phyloP scores from a whole-genome alignment of 2,797 vertebrate species.

The Notolepis coatsorum region DNA sequence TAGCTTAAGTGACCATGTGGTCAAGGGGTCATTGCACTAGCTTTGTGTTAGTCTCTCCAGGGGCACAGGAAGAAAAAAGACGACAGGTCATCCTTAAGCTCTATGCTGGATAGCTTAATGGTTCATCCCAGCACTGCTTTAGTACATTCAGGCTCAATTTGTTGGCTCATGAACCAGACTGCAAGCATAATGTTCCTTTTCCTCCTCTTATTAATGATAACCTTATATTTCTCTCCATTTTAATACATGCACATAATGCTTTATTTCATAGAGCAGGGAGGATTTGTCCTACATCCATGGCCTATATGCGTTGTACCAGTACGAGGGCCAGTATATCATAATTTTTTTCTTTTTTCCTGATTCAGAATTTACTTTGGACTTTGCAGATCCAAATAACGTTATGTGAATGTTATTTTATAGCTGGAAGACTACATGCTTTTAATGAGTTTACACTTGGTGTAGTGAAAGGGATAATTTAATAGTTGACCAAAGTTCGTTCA shows the following conservation, averaged over 20 bases:
- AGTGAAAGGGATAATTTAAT: too few species aligned
- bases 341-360: background rate
- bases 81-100: slow-evolving; percentile 36
- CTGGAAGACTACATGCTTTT: too few species aligned
- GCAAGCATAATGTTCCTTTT: slow-evolving; percentile 71
- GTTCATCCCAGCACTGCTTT: slow-evolving; percentile 66
- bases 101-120: slow-evolving; percentile 65
- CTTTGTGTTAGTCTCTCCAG: slow-evolving; percentile 22
- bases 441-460: too few species aligned
- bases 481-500: too few species aligned
- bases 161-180: slow-evolving; percentile 73
- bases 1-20: slow-evolving; percentile 22
- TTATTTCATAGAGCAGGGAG: slow-evolving; percentile 57
- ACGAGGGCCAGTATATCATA: background rate
- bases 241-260: slow-evolving; percentile 45
- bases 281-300: slow-evolving; percentile 1
- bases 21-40: slow-evolving; percentile 15
- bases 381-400: too few species aligned
- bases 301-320: background rate
- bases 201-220: slow-evolving; percentile 73
- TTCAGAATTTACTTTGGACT: background rate
- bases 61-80: slow-evolving; percentile 4
- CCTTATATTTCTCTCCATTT: slow-evolving; percentile 42
- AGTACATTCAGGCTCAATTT: slow-evolving; percentile 73
- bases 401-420: too few species aligned